Conservation (phyloP, 2,113 vertebrate species). For the Atlantisia rogersi region DNA sequence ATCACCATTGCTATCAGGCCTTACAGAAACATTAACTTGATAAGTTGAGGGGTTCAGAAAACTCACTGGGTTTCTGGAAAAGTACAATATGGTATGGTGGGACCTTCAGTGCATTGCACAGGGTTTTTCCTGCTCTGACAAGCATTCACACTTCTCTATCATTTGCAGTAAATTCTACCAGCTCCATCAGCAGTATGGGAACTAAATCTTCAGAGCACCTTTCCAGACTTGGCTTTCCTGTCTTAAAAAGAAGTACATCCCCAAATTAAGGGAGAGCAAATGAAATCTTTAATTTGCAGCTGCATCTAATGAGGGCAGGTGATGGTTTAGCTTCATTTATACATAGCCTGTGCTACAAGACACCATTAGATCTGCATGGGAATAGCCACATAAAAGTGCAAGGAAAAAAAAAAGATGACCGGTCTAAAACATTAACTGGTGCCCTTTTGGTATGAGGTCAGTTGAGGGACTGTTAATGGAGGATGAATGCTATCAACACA, state of each 20-base stretch:
- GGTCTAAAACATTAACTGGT: neutral
- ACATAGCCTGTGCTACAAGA: neutral
- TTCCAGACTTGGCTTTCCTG: neutral
- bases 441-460: neutral
- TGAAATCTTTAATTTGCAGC: neutral
- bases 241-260: neutral
- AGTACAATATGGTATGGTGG: neutral
- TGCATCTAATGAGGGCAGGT: neutral
- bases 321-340: neutral
- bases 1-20: accelerated
- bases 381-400: neutral
- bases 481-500: neutral
- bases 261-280: accelerated
- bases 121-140: neutral
- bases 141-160: neutral
- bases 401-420: neutral
- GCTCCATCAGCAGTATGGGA: neutral
- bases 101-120: neutral
- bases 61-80: neutral
- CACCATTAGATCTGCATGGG: neutral
- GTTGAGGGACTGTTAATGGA: neutral
- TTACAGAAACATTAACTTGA: neutral
- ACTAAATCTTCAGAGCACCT: neutral
- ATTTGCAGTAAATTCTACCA: neutral
- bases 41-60: neutral